Evolutionary conservation across 2,113 vertebrate species (phyloP), one percentile per base, ranked within the genome.

Genomic region (Calidris pygmaea): DNA sequence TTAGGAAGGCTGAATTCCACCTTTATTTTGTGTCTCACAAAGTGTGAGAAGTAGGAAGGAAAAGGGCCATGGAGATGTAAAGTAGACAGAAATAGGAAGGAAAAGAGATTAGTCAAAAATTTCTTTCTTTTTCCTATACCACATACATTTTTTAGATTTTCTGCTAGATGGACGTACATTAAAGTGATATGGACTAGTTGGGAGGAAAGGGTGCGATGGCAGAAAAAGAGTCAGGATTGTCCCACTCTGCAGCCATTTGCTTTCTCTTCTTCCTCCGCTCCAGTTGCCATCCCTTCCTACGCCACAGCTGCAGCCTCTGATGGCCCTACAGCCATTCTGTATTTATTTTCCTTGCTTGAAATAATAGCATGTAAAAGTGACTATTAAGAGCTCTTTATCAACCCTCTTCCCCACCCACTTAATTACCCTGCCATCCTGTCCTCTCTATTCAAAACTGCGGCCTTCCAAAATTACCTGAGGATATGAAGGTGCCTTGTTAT

Each of bases 371-470:
- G 67, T 66, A 77, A 89, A 95, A 82, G 78, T 77, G 55, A 70
- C 70, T 55, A 89, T 92, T 95, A 91, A 39, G n/a, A 92, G 29
- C 41, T 87, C 70, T 82, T 93, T 76, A 91, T 79, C 83, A 66
- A 13, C 45, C 21, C 37, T 55, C 43, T 53, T 87, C 58, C 35
- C 62, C 84, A 82, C 53, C 75, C 48, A 6, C n/a, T 27, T 95
- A 87, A 92, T 85, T 82, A 85, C 58, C 45, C 14, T 56, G 23
- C 24, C 26, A 34, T 37, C 58, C 47, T 2, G 5, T 81, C 43
- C 65, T 92, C 76, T 87, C 62, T 76, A 8, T 58, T 89, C 32
- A 75, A 84, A 95, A 84, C 52, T 45, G 15, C 1, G 4, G 24
- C 76, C 73, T 62, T 75, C 68, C 65, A 72, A 72, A 96, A 85